Percentiles rank a stretch among this genome's conserved stretches.
phyloP scores from a whole-genome alignment of 2,888 invertebrate species.

The Lysandra coridon region DNA sequence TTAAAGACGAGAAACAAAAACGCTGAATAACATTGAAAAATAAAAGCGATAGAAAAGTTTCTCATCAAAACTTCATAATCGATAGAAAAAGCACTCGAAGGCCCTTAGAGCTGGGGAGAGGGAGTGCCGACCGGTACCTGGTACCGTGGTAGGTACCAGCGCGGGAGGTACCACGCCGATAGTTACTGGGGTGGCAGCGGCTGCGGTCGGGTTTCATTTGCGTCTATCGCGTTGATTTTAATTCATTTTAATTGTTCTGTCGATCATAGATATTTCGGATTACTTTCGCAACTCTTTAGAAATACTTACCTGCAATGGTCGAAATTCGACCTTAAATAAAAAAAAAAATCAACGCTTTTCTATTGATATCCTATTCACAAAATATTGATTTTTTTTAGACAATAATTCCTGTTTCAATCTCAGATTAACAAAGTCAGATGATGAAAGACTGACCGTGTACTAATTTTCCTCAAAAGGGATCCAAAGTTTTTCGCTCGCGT shows the following conservation, averaged over 20 bases:
- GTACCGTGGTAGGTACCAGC: conserved; percentile 44
- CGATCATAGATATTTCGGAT: background rate
- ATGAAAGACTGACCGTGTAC: too few species aligned
- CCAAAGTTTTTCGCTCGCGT: too few species aligned
- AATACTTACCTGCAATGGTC: background rate
- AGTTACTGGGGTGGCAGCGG: conserved; percentile 29
- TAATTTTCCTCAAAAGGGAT: too few species aligned
- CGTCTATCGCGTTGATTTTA: conserved; percentile 45
- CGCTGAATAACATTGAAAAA: conserved; percentile 22
- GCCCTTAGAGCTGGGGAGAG: conserved; percentile 52
- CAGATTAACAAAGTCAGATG: too few species aligned
- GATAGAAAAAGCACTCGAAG: conserved; percentile 41
- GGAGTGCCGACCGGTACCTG: conserved; percentile 59
- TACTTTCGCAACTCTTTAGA: background rate
- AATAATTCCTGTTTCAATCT: too few species aligned
- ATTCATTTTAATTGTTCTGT: background rate
- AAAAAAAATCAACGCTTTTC: too few species aligned
- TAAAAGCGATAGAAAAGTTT: conserved; percentile 31
- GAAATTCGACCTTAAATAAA: too few species aligned
- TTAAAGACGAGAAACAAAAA: conserved; percentile 20
- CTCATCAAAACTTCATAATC: conserved; percentile 34
- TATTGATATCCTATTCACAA: too few species aligned
- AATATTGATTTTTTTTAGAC: too few species aligned
- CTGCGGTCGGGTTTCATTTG: conserved; percentile 51
- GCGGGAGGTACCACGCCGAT: background rate